Evolutionary conservation across 2,797 vertebrate species (phyloP).

Genomic region (Synanceia verrucosa): DNA sequence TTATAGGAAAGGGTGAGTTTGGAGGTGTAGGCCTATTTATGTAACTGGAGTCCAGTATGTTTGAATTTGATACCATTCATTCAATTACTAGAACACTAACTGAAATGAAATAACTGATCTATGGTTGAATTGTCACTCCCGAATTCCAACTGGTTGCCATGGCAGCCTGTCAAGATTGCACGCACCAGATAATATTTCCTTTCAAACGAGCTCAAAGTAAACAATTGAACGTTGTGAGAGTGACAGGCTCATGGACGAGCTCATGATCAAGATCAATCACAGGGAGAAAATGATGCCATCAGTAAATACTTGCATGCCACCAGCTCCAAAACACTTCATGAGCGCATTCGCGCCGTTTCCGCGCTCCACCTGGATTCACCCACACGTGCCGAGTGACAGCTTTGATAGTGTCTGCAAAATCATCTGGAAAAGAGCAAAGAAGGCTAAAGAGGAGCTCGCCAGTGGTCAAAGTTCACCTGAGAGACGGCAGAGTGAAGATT

Average conservation of each 20-base stretch:
- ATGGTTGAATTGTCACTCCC: neutral
- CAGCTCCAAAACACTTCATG: constrained; percentile 11
- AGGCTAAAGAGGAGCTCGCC: neutral
- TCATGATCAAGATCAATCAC: too few relatives aligned
- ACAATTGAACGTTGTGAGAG: neutral
- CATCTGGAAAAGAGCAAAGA: constrained; percentile 81
- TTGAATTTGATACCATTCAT: neutral
- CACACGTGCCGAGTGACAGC: constrained; percentile 76
- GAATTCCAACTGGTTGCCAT: constrained; percentile 48
- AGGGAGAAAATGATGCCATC: neutral
- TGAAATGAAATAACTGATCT: neutral
- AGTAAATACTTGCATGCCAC: neutral
- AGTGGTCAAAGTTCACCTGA: neutral
- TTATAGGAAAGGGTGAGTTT: too few relatives aligned
- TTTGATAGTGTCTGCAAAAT: constrained; percentile 80
- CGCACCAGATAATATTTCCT: neutral
- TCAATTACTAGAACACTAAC: neutral
- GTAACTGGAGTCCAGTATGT: neutral
- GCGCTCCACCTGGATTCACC: constrained; percentile 84
- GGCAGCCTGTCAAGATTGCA: constrained; percentile 17
- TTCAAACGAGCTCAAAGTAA: neutral
- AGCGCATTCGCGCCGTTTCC: constrained; percentile 81
- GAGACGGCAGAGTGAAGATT: neutral
- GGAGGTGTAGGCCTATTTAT: neutral
- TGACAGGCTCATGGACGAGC: too few relatives aligned